Base-by-base conservation (phyloP, 2,888 invertebrate species). In the Synergus gifuensis region DNA sequence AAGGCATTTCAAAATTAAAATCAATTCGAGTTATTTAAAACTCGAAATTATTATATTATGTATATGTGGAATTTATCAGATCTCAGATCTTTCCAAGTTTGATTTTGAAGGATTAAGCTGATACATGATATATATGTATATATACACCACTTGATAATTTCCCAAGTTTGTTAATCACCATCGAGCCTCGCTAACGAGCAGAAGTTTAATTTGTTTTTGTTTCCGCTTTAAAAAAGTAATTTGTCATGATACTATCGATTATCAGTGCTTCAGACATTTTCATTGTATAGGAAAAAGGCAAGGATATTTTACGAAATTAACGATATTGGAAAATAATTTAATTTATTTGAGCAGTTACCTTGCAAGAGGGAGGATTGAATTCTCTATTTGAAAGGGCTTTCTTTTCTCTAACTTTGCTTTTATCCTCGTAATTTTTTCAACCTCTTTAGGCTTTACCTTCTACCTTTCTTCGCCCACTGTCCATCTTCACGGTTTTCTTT, bases 131-230 rank as follows among this genome's bases (percentile, higher is more conserved):
- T 49, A 49, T 28, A 28, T 28, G 2, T 28, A 2, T 28, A 28
- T 28, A 28, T 28, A 28, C 28, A 2, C 28, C 4, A 66, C 66
- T 66, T 18, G 66, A 66, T 66, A 66, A 42, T 66, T 66, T 66
- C 16, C 28, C 14, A 36, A 63, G 63, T 63, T 63, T 28, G 36
- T 28, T 63, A 36, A 36, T 63, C 8, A 36, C 4, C 16, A 63
- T 40, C n/a, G 54, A 2, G 2, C n/a, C n/a, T 54, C 18, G 9
- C 66, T 66, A 42, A 66, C 42, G 66, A 66, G 66, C 66, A 0
- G 16, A 36, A 63, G 36, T 63, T 63, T 36, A 63, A 14, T 44
- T 44, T 44, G 14, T 18, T 67, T 69, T 69, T 46, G 7, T 18
- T 14, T 16, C 40, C 49, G 16, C 28, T 18, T 60, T 66, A 46